Conservation (phyloP, 2,797 vertebrate species). For the Lophotriccus pileatus region DNA sequence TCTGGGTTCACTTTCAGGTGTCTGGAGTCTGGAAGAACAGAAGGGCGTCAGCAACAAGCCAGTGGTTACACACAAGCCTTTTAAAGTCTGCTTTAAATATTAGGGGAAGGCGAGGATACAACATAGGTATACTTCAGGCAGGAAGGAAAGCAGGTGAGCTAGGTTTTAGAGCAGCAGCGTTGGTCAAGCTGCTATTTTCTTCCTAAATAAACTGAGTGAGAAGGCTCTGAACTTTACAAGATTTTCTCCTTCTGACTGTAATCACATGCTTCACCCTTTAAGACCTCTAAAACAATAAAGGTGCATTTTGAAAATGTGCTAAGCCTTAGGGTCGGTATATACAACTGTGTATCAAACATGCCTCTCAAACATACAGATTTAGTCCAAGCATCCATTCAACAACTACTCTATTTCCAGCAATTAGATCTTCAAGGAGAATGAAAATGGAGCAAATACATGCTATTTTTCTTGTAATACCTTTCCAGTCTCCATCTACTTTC, state of each 20-base stretch:
- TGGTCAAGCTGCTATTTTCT: not conserved
- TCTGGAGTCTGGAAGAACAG: not conserved
- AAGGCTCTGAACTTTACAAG: not conserved
- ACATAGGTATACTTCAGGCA: not conserved
- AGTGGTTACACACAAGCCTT: not conserved
- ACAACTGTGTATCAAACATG: not conserved
- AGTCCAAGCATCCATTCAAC: not conserved
- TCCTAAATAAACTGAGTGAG: not conserved
- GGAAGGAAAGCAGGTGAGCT: not conserved
- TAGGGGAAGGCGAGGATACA: not conserved
- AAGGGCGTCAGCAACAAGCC: not conserved
- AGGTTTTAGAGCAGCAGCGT: not conserved
- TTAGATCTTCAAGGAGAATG: not conserved
- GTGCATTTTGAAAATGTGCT: not conserved
- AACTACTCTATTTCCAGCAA: not conserved
- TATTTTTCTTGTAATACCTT: not conserved
- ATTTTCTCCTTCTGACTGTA: not conserved
- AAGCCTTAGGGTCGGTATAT: not conserved
- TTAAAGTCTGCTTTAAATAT: not conserved
- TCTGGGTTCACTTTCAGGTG: slow-evolving; percentile 32
- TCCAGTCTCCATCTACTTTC: not conserved
- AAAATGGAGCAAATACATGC: not conserved
- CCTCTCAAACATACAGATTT: not conserved
- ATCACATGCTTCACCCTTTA: not conserved
- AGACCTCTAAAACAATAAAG: not conserved